Base-by-base conservation (phyloP, 2,888 invertebrate genomes). In the Dermolepida albohirtum region DNA sequence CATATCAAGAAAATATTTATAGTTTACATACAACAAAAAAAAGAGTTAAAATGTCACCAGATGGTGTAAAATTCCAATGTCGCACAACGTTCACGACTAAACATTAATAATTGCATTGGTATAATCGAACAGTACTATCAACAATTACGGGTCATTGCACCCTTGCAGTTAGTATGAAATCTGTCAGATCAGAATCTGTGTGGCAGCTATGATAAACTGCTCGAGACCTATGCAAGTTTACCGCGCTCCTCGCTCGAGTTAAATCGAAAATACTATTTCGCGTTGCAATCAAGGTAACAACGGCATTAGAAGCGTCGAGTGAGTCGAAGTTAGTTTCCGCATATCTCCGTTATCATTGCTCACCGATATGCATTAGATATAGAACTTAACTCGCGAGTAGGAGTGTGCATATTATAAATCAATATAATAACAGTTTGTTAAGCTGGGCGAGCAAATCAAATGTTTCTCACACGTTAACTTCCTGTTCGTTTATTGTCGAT, bases 111-210 rank as follows among this genome's bases (percentile, higher is more conserved):
- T 66, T 50, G 66, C 51, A 59, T 65, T 64, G 64, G 67, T 52
- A 59, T 67, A 69, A 71, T 71, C 71, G 64, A 57, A 66, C 34
- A 57, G 64, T 65, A 70, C 68, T 67, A 66, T 68, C 68, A 68
- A 71, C 70, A 70, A 71, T 71, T 71, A 68, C 66, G 68, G 71
- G 70, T 72, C 72, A 64, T 73, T 71, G 72, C 72, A 71, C 73
- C 68, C 63, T 55, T 55, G 66, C 70, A 68, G 68, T 73, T 70
- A 72, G 72, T 69, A 73, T 72, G 71, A 72, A 71, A 73, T 73
- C 71, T 73, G 73, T 72, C 71, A 64, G 68, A 71, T 72, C 72
- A 70, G 69, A 68, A 72, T 69, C 70, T 71, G 70, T 68, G 40
- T 69, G 72, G 70, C 72, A 71, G 68, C 57, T 70, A 73, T 74